These are phyloP conservation scores for Lasioglossum malachurum DNA, from an alignment of 2,888 invertebrate genomes.

Conservation along the genomic window DNA sequence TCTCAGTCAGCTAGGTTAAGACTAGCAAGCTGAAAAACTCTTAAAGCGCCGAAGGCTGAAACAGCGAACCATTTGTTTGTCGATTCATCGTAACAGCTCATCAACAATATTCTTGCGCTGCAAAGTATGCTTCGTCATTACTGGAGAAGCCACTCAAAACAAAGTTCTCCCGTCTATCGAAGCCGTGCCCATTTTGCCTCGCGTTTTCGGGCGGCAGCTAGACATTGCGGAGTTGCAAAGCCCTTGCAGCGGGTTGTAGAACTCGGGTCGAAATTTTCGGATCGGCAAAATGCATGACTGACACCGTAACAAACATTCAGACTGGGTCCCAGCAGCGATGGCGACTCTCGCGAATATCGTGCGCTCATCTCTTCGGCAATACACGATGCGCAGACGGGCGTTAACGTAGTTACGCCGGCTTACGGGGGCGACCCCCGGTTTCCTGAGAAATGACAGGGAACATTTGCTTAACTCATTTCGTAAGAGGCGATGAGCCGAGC, in stretches of 20 bases:
- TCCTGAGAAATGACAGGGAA: conserved; percentile 19
- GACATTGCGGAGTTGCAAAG: neutral
- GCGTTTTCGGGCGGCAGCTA: neutral
- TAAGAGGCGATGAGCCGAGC: conserved; percentile 40
- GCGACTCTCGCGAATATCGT: neutral
- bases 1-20: neutral
- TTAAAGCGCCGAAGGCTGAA: no score
- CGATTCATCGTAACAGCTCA: neutral
- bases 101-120: neutral
- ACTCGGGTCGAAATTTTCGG: neutral
- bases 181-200: neutral
- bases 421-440: neutral
- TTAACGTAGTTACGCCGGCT: neutral
- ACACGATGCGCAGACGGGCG: neutral
- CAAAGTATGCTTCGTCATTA: neutral
- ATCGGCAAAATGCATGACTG: neutral
- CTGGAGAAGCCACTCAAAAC: neutral
- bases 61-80: neutral
- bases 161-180: neutral
- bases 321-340: neutral
- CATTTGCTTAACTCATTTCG: conserved; percentile 52
- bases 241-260: neutral
- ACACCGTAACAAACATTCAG: neutral
- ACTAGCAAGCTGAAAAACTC: no score
- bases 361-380: neutral